Conservation (phyloP, 2,113 vertebrate genomes). For the Pluvialis apricaria region DNA sequence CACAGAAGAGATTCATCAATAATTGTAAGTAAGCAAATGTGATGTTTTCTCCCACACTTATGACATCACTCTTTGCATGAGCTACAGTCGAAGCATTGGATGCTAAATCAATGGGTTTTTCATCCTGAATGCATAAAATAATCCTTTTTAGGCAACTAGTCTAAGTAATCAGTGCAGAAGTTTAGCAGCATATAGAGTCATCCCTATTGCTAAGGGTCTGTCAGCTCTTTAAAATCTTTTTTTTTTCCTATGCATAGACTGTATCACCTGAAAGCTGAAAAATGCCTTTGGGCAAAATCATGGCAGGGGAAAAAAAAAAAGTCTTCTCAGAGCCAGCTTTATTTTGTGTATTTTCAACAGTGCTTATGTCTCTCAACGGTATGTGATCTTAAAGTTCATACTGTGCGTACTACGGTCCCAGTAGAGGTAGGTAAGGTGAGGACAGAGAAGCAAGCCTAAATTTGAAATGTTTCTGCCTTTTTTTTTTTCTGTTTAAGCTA, state of each 20-base stretch:
- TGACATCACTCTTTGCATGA: not conserved
- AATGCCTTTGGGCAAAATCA: not conserved
- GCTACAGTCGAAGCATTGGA: not conserved
- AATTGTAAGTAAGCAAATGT: not conserved
- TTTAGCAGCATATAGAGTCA: not conserved
- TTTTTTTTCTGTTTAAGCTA: not conserved
- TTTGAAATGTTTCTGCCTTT: not conserved
- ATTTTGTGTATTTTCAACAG: not conserved
- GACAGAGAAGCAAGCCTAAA: not conserved
- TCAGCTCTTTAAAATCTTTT: not conserved
- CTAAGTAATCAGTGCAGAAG: not conserved
- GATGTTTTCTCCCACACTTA: not conserved
- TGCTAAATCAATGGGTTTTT: not conserved
- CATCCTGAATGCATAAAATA: constrained; percentile 38
- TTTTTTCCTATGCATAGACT: not conserved
- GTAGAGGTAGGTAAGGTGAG: not conserved
- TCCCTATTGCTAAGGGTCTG: not conserved
- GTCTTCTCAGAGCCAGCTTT: not conserved
- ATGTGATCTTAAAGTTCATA: not conserved
- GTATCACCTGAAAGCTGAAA: not conserved
- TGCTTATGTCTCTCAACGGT: not conserved
- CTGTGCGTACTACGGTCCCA: not conserved
- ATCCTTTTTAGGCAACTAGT: not conserved
- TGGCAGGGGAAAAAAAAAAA: not conserved
- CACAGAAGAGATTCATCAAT: not conserved